phyloP scores from a whole-genome alignment of 2,113 vertebrate species.

The Alosa alosa region DNA sequence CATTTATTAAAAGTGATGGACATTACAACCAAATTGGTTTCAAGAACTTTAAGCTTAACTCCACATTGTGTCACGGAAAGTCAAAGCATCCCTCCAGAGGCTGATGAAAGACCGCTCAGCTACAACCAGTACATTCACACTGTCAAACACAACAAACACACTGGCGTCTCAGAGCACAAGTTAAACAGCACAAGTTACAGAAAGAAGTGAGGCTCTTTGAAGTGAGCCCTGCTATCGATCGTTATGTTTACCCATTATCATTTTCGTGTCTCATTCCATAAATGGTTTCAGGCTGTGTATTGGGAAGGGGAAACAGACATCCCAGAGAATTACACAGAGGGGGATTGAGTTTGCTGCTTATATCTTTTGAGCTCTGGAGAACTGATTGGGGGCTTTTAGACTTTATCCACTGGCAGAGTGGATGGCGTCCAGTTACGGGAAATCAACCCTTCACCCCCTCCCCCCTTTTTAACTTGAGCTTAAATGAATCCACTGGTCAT shows the following conservation, averaged over 20 bases:
- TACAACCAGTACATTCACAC: background rate
- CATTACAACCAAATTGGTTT: background rate
- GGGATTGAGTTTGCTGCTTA: slow-evolving; percentile 30
- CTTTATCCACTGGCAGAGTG: slow-evolving; percentile 31
- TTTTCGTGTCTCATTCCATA: background rate
- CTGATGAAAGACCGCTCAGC: background rate
- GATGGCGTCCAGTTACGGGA: slow-evolving; percentile 33
- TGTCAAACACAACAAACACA: background rate
- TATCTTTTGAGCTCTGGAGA: slow-evolving; percentile 37
- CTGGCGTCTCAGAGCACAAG: background rate
- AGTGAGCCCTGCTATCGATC: slow-evolving; percentile 5
- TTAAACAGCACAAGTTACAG: background rate
- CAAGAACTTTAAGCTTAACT: too few relatives aligned
- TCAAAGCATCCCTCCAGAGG: background rate
- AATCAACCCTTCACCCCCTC: background rate
- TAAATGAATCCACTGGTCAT: slow-evolving; percentile 10
- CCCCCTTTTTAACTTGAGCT: background rate
- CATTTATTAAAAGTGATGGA: background rate
- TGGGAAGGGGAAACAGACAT: slow-evolving; percentile 15
- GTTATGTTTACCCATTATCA: background rate
- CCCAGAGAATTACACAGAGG: background rate
- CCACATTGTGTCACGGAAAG: background rate
- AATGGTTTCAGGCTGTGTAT: background rate
- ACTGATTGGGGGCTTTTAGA: slow-evolving; percentile 29
- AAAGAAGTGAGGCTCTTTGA: background rate